A percentile compares a stretch with the other conserved stretches of the same genome.
phyloP scores from a whole-genome alignment of 1,140 invertebrate genomes.

The Globodera ellingtonae region DNA sequence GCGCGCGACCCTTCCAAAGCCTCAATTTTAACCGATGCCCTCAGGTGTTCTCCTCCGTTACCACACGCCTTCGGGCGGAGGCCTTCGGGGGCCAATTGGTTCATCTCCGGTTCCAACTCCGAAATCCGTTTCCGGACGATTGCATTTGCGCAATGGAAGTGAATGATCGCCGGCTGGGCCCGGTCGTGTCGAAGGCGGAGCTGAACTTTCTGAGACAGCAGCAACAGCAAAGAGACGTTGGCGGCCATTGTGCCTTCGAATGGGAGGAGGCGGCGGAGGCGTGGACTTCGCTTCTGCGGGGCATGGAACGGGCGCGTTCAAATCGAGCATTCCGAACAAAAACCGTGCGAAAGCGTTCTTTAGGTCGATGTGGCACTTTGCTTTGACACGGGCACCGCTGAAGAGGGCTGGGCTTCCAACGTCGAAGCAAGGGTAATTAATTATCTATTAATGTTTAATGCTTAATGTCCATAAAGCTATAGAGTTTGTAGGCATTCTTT shows the following conservation, averaged over 20 bases:
- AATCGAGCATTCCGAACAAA: no score
- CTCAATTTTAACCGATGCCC: not conserved
- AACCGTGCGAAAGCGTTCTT: no score
- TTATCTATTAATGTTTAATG: not conserved
- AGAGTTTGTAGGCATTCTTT: conserved; percentile 13
- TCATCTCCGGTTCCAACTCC: conserved; percentile 42
- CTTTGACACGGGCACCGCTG: not conserved
- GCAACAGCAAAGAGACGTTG: not conserved
- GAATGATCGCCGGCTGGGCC: conserved; percentile 32
- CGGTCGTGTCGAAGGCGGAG: conserved; percentile 2
- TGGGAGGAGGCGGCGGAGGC: conserved; percentile 25
- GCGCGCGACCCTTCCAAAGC: not conserved
- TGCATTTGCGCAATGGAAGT: conserved; percentile 47
- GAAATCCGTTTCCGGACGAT: conserved; percentile 49
- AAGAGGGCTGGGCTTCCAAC: not conserved
- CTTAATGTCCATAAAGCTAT: not conserved
- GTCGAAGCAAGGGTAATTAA: not conserved
- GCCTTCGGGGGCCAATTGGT: conserved; percentile 39
- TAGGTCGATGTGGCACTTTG: not conserved
- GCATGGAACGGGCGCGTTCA: not conserved
- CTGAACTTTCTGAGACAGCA: conserved; percentile 10
- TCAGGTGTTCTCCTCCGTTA: conserved; percentile 35
- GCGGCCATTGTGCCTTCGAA: conserved; percentile 29
- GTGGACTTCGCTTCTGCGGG: not conserved
- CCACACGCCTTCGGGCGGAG: conserved; percentile 25